These are phyloP conservation scores for Bombus consobrinus DNA, from an alignment of 1,140 invertebrate genomes.

Conservation along the genomic window DNA sequence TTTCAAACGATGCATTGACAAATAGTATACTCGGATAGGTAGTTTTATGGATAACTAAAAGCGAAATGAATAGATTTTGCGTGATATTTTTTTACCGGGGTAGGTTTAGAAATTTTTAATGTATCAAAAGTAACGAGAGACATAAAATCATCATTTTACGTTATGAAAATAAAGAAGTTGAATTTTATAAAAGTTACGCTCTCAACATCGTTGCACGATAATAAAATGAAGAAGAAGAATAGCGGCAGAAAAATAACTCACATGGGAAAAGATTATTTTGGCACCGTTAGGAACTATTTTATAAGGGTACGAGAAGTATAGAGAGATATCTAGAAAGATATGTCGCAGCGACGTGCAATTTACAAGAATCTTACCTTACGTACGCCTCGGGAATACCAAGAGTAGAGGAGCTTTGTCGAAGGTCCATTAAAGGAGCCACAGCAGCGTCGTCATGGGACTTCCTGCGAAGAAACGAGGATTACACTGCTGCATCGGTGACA, in stretches of 20 bases:
- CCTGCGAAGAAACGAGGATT: not conserved
- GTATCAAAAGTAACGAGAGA: too few species aligned
- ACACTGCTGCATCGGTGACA: not conserved
- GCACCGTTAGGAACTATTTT: not conserved
- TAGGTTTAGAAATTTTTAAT: too few species aligned
- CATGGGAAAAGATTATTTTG: not conserved
- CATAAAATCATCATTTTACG: too few species aligned
- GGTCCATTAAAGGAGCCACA: constrained; percentile 15
- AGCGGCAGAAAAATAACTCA: not conserved
- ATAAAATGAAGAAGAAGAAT: not conserved
- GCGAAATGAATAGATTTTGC: too few species aligned
- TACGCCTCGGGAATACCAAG: not conserved
- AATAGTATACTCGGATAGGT: too few species aligned
- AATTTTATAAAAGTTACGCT: too few species aligned
- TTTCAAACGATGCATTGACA: too few species aligned
- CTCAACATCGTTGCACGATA: too few species aligned
- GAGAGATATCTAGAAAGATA: not conserved
- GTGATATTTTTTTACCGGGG: too few species aligned
- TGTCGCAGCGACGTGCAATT: not conserved
- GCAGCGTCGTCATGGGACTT: not conserved
- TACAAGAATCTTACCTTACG: not conserved
- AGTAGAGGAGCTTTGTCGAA: not conserved
- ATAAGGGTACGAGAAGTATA: not conserved
- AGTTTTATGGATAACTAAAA: too few species aligned
- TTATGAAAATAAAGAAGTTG: too few species aligned